Percentiles rank a stretch among this genome's conserved stretches.
phyloP scores from a whole-genome alignment of 2,888 invertebrate genomes.

The Hydraecia micacea region DNA sequence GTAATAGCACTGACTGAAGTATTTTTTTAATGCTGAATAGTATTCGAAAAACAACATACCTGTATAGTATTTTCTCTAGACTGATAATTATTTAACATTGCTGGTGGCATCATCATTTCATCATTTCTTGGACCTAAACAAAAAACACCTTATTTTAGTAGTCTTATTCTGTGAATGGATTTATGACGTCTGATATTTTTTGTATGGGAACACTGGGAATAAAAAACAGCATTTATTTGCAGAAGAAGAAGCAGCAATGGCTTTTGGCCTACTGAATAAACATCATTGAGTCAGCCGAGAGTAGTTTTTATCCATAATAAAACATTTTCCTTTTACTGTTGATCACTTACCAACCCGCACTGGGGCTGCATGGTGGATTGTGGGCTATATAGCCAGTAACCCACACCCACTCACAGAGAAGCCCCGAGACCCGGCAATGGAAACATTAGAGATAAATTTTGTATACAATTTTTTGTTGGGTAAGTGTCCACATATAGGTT shows the following conservation, averaged over 20 bases:
- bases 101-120: conserved; percentile 81
- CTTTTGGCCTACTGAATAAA: not conserved
- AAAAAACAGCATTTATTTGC: too few species aligned
- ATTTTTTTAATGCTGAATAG: not conserved
- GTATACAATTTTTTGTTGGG: not conserved
- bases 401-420: not conserved
- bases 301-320: not conserved
- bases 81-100: conserved; percentile 89
- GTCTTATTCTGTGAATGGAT: too few species aligned
- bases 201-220: not conserved
- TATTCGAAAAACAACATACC: conserved; percentile 78
- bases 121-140: conserved; percentile 74
- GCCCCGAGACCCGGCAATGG: not conserved
- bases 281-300: not conserved
- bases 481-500: not conserved
- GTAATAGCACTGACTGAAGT: too few species aligned
- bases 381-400: not conserved
- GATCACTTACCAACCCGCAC: not conserved
- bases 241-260: not conserved
- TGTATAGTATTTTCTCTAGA: conserved; percentile 96
- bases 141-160: conserved; percentile 2
- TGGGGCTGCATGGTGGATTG: not conserved
- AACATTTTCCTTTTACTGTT: not conserved
- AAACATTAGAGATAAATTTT: not conserved
- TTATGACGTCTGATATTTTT: too few species aligned